These are phyloP conservation scores for Enteromius argenteus DNA, from an alignment of 2,797 vertebrate species.

Conservation along the genomic window DNA sequence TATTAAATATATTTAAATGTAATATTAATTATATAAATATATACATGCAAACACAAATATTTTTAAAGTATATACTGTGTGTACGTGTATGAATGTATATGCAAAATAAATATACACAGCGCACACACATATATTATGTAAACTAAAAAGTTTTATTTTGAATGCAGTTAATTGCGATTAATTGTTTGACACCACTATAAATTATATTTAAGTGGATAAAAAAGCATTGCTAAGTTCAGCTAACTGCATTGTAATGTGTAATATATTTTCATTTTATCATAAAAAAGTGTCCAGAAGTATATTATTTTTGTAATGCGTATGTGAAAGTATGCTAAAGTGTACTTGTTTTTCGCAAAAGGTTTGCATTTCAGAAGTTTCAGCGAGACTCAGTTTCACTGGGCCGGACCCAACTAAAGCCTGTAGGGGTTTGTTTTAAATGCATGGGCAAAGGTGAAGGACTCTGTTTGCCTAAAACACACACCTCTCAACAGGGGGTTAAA, in stretches of 20 bases:
- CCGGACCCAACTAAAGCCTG: slow-evolving; percentile 32
- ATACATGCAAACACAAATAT: too few species aligned
- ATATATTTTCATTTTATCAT: background rate
- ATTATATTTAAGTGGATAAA: background rate
- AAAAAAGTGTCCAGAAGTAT: background rate
- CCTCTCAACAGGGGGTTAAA: slow-evolving; percentile 66
- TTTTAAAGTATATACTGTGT: too few species aligned
- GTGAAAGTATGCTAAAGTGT: background rate
- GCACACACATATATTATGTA: too few species aligned
- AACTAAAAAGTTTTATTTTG: too few species aligned
- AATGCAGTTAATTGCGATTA: too few species aligned
- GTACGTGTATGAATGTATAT: too few species aligned
- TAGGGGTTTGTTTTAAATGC: slow-evolving; percentile 50
- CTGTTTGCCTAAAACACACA: slow-evolving; percentile 63
- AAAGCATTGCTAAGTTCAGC: background rate
- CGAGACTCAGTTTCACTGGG: background rate
- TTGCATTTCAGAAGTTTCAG: background rate
- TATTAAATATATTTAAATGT: too few species aligned
- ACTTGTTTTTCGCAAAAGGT: background rate
- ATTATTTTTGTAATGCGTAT: background rate
- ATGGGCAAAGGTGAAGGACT: slow-evolving; percentile 49
- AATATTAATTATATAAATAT: too few species aligned
- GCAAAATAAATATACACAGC: too few species aligned
- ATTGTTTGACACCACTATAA: too few species aligned
- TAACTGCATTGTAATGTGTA: background rate